These are phyloP conservation scores for Caenorhabditis sulstoni DNA, from an alignment of 2,888 invertebrate species.

Conservation along the genomic window DNA sequence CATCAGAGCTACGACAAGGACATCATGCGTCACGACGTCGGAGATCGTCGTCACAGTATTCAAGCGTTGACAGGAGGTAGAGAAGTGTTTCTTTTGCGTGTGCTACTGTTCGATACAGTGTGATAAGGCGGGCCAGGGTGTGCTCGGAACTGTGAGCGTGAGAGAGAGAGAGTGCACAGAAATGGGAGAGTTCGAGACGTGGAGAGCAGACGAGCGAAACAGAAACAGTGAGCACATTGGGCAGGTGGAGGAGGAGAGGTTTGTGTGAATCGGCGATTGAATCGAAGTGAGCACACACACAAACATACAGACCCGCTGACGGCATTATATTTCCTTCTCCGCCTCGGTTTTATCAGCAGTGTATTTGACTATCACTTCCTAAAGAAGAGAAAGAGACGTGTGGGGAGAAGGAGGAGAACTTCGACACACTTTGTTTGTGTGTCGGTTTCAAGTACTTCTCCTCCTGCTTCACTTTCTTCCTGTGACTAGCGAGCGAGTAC, in stretches of 20 bases:
- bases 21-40: constrained; percentile 24
- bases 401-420: not conserved
- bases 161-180: constrained; percentile 9
- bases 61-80: constrained; percentile 48
- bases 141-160: too few relatives aligned
- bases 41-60: constrained; percentile 49
- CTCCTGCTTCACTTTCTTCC: constrained; percentile 24
- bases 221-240: constrained; percentile 34
- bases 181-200: constrained; percentile 13
- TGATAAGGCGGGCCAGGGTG: constrained; percentile 2
- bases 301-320: constrained; percentile 54
- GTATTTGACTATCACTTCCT: constrained; percentile 39
- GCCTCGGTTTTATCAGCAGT: constrained; percentile 42
- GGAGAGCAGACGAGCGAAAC: constrained; percentile 30
- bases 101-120: constrained; percentile 10
- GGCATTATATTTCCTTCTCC: constrained; percentile 47
- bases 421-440: constrained; percentile 27
- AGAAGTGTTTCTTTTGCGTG: constrained; percentile 1
- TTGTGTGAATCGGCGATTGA: constrained; percentile 55
- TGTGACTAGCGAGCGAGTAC: not conserved
- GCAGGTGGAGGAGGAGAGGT: constrained; percentile 13
- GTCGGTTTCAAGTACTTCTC: constrained; percentile 38
- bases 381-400: constrained; percentile 18
- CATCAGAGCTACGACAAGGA: constrained; percentile 41
- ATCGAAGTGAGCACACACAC: constrained; percentile 51